Evolutionary conservation across 2,888 invertebrate genomes (phyloP).

Genomic region (Tipula confusa): DNA sequence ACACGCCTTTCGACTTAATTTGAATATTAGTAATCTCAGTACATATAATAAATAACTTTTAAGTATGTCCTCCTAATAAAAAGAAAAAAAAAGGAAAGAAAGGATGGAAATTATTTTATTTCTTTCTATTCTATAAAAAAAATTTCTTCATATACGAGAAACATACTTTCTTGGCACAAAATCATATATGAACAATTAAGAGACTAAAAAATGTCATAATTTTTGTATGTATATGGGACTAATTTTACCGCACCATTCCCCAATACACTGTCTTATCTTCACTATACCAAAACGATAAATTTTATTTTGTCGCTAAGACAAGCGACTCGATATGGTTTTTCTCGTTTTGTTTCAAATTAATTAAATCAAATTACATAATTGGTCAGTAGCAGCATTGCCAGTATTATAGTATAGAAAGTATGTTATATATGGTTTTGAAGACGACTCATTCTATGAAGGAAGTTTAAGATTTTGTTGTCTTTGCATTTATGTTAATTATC

Average conservation of each 20-base stretch:
- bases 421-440: background rate
- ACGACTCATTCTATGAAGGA: background rate
- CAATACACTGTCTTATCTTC: background rate
- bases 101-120: background rate
- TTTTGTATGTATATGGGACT: background rate
- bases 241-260: background rate
- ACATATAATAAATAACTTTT: background rate
- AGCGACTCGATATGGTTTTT: background rate
- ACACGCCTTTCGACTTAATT: background rate
- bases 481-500: slow-evolving; percentile 15
- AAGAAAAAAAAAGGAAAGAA: too few species aligned
- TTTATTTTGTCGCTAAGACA: background rate
- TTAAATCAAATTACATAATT: slow-evolving; percentile 12
- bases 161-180: background rate
- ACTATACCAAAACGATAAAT: background rate
- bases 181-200: background rate
- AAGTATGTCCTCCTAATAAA: background rate
- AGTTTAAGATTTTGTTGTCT: background rate
- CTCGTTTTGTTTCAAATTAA: slow-evolving; percentile 3
- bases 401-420: background rate
- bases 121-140: background rate
- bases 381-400: too few species aligned
- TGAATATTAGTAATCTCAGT: background rate
- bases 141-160: background rate
- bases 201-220: background rate